Evolutionary conservation across 2,888 invertebrate genomes (phyloP), one percentile per base, ranked within the genome.

Genomic region (Drosophila tripunctata): DNA sequence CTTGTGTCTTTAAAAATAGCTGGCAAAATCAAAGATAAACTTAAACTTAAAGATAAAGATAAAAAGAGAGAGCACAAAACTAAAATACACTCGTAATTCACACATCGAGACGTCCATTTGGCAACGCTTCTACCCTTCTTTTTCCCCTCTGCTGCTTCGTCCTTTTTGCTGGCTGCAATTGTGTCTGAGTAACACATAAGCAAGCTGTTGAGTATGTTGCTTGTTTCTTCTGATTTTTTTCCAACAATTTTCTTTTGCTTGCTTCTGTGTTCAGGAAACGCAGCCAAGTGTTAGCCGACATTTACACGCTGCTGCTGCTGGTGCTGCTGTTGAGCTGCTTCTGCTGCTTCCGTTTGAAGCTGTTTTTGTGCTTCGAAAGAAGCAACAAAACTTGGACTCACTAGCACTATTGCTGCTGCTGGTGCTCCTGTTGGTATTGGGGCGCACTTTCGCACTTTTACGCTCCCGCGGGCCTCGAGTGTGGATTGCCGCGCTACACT

Each of bases 251-350:
- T 48, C 19, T 15, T 40, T 47, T 15, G 15, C 36, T 47, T 15
- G 15, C 36, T 33, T 52, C 38, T 12, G 7, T 14, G 38, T 62
- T 58, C 71, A 78, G 86, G 77, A 87, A 85, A 76, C 77, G 65
- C 74, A 81, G 73, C 78, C 81, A 81, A 78, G 83, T 83, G 78
- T 72, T 80, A 72, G 79, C 72, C 72, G 75, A 78, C 79, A 80
- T 88, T 88, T 88, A 85, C 87, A 83, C 83, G 68, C 80, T 67
- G 63, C 67, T 67, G 56, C 24, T 60, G 48, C 24, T 47, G 38
- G 15, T 51, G 41, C 22, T 43, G 40, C 44, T 62, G 22, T 30
- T 67, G 45, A 38, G 22, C 41, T 64, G 30, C 27, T 27, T 8
- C 27, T 27, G 58, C 50, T 74, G 67, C 63, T 74, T 73, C 69